These are phyloP conservation scores for Danionella dracula DNA, from an alignment of 2,797 vertebrate genomes.

Conservation along the genomic window DNA sequence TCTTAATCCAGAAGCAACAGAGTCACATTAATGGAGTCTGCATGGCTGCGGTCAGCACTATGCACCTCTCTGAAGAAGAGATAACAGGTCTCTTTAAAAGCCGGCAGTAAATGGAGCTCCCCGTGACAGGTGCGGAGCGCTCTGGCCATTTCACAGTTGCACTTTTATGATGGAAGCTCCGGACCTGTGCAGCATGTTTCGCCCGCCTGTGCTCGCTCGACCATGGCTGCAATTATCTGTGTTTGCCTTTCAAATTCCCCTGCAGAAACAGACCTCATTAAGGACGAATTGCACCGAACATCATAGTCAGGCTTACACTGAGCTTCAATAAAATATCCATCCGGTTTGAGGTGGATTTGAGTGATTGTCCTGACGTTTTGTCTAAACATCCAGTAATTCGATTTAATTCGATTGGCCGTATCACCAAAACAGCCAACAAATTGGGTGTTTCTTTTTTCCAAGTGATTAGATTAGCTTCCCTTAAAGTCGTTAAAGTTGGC, in stretches of 20 bases:
- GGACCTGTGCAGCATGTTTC: background rate
- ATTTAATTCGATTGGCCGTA: slow-evolving; percentile 30
- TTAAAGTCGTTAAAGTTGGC: slow-evolving; percentile 16
- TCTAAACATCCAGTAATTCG: slow-evolving; percentile 33
- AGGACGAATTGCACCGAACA: background rate
- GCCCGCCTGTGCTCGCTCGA: slow-evolving; percentile 32
- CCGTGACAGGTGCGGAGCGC: background rate
- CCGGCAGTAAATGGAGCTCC: slow-evolving; percentile 16
- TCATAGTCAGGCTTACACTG: background rate
- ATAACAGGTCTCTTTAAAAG: slow-evolving; percentile 39
- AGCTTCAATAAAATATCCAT: background rate
- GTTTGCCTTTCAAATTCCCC: slow-evolving; percentile 43
- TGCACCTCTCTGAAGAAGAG: slow-evolving; percentile 34
- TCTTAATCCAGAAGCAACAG: slow-evolving; percentile 32
- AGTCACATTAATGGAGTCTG: slow-evolving; percentile 36
- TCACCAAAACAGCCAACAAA: slow-evolving; percentile 19
- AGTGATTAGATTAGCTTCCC: slow-evolving; percentile 30
- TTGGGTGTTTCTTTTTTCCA: background rate
- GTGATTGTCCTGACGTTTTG: background rate
- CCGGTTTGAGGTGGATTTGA: background rate
- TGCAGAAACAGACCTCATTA: slow-evolving; percentile 37
- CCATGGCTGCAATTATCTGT: slow-evolving; percentile 42
- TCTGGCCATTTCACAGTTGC: background rate
- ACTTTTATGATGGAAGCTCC: slow-evolving; percentile 24
- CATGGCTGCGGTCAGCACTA: slow-evolving; percentile 15